A percentile compares a stretch with the other conserved stretches of the same genome.
Evolutionary conservation across 92 coral and sea anemone genomes (phyloP).

Genomic region (Pocillopora grandis): DNA sequence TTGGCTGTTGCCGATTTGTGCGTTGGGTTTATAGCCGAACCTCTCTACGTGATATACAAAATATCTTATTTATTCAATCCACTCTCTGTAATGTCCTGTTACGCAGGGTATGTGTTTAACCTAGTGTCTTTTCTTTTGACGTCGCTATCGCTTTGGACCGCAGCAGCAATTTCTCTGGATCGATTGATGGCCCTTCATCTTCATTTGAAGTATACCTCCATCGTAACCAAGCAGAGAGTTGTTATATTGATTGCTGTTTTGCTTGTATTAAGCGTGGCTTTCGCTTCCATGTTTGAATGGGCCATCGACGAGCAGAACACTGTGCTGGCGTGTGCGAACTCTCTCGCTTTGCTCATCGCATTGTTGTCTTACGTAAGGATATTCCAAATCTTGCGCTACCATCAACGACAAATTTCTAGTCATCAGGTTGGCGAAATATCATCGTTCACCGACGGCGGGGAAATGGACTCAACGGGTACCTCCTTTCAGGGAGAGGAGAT

Average conservation of each 20-base stretch:
- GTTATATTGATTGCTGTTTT: slow-evolving; percentile 1
- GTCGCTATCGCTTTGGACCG: slow-evolving; percentile 35
- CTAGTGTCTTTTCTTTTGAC: slow-evolving; percentile 18
- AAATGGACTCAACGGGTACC: background rate
- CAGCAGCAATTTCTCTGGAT: slow-evolving; percentile 44
- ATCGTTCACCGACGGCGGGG: slow-evolving; percentile 4
- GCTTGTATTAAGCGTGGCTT: slow-evolving; percentile 4
- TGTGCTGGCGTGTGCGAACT: slow-evolving; percentile 16
- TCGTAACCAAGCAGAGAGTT: slow-evolving; percentile 33
- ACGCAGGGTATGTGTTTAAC: slow-evolving; percentile 31
- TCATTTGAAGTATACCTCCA: slow-evolving; percentile 39
- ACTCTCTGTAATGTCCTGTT: slow-evolving; percentile 17
- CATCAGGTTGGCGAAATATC: slow-evolving; percentile 29
- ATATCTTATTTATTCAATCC: slow-evolving; percentile 29
- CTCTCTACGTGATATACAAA: slow-evolving; percentile 28
- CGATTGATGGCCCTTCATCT: slow-evolving; percentile 44
- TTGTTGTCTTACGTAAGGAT: slow-evolving; percentile 30
- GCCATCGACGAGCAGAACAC: slow-evolving; percentile 43
- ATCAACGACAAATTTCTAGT: slow-evolving; percentile 29
- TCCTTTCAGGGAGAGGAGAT: background rate
- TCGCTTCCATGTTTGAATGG: slow-evolving; percentile 45
- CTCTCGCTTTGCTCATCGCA: slow-evolving; percentile 23
- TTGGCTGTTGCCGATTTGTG: slow-evolving; percentile 43
- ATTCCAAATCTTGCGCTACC: slow-evolving; percentile 43
- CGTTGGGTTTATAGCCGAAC: slow-evolving; percentile 36